Conservation (phyloP, 2,797 vertebrate genomes). For the Cygnus olor region DNA sequence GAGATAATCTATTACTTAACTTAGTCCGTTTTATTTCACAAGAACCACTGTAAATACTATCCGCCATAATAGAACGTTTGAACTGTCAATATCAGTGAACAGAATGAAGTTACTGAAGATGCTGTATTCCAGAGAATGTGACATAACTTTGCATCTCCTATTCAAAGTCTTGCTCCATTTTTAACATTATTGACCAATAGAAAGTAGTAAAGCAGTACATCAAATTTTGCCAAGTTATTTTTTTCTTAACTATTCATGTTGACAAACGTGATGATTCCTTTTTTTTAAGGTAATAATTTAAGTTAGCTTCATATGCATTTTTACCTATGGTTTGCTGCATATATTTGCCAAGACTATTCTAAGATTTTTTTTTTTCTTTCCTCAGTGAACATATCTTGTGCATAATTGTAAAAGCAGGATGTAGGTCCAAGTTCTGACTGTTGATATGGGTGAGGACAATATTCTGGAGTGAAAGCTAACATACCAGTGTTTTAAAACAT, state of each 20-base stretch:
- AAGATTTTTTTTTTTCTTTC: neutral
- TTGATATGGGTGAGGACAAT: neutral
- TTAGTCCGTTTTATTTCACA: neutral
- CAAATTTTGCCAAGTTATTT: neutral
- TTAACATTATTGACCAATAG: neutral
- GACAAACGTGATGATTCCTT: neutral
- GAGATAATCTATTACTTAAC: neutral
- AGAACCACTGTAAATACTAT: neutral
- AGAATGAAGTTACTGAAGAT: neutral
- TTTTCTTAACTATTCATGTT: neutral
- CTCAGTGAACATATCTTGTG: neutral
- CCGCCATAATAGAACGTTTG: neutral
- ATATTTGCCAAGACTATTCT: neutral
- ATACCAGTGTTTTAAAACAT: neutral
- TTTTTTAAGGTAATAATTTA: neutral
- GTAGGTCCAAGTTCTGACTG: neutral
- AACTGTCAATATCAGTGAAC: neutral
- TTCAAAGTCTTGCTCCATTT: neutral
- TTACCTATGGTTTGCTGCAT: neutral
- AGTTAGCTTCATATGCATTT: neutral
- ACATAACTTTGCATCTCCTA: neutral
- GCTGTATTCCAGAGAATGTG: neutral
- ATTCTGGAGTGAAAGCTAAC: neutral
- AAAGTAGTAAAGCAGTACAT: neutral
- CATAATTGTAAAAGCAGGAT: neutral